Evolutionary conservation across 2,888 invertebrate species (phyloP), one percentile per base, ranked within the genome.

Genomic region (Eremobia ochroleuca): DNA sequence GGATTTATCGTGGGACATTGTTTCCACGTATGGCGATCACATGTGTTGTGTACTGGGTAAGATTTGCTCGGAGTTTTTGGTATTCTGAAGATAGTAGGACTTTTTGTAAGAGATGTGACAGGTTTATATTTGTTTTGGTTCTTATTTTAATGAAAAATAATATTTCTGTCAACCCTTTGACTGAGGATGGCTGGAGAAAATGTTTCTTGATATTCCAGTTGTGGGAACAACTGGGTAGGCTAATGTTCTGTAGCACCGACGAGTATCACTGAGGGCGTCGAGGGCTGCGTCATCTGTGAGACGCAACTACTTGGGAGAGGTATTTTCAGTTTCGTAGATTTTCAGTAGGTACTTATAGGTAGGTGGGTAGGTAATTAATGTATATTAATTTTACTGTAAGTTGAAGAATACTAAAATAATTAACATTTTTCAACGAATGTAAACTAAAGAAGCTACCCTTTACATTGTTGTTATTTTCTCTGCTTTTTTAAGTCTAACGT

Each of bases 1-100:
- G 87, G 92, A 92, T 90, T 90, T 92, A 93, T 87, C 89, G 93
- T 92, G 93, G 89, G 92, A 92, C 78, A 86, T 90, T 90, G 87
- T 86, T 86, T 83, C 83, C 79, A 76, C 90, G 85, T 86, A 85
- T 88, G 88, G 88, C 64, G 73, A 61, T 90, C 89, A 87, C 83
- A 87, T 88, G 91, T 83, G 31, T 46, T 11, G 66, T 34, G 67
- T 73, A 69, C 83, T 73, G 31, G 59, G 64, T 70, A 64, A 49
- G 62, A 71, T 71, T 71, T 65, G 69, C 72, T 11, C 18, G 25
- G 37, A 58, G 55, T 81, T 55, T 62, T 64, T 21, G 8, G 28
- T 34, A 55, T 40, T 55, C 11, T 69, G 43, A 69, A 65, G 52
- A 66, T 28, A 31, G n/a, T 4, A 37, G 4, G 25, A n/a, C 9